A percentile compares a stretch with the other conserved stretches of the same genome.
These are phyloP conservation scores for Bradypodion ventrale DNA, from an alignment of 2,797 vertebrate species.

Conservation along the genomic window DNA sequence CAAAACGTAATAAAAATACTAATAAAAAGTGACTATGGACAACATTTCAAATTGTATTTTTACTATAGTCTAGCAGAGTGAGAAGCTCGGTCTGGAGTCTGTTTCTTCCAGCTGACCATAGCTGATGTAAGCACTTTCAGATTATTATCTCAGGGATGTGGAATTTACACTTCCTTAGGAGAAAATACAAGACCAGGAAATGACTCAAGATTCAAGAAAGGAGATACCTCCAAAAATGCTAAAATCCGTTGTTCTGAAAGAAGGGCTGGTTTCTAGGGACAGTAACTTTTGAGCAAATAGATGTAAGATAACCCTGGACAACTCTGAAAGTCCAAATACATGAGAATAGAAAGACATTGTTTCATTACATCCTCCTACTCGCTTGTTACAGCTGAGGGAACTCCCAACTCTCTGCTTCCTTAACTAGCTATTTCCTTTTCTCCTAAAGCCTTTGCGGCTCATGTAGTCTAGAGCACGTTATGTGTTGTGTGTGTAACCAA, in stretches of 20 bases:
- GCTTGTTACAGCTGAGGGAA: background rate
- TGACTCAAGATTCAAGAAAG: background rate
- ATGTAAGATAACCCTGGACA: background rate
- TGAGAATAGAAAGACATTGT: background rate
- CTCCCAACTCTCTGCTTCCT: too few species aligned
- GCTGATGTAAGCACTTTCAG: background rate
- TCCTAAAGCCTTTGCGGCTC: background rate
- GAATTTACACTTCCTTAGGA: background rate
- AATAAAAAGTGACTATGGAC: background rate
- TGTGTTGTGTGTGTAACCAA: too few species aligned
- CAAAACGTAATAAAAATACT: too few species aligned
- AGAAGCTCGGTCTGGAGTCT: background rate
- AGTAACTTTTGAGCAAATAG: background rate
- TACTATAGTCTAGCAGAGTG: background rate
- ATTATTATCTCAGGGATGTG: background rate
- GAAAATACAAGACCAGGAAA: background rate
- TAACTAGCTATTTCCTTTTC: background rate
- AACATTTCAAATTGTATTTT: background rate
- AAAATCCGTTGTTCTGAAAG: background rate
- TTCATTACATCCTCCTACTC: background rate
- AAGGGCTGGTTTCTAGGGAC: background rate
- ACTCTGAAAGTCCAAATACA: background rate
- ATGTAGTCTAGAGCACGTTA: background rate
- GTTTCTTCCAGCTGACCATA: background rate
- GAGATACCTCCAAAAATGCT: background rate